Conservation (phyloP, 2,113 vertebrate genomes). For the Lepus americanus region DNA sequence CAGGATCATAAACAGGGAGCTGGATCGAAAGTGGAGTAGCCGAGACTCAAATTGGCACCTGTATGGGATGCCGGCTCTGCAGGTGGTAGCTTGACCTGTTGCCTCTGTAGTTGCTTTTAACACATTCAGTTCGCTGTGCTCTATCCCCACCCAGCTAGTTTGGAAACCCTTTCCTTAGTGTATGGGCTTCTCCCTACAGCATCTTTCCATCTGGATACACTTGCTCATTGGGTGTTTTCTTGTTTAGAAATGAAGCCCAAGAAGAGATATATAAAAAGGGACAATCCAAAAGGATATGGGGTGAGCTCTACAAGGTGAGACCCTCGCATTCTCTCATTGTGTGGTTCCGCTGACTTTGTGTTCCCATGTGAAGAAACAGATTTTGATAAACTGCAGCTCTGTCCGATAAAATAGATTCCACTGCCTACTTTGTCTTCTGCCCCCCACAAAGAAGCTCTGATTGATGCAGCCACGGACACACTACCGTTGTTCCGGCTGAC, state of each 20-base stretch:
- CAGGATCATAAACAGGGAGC: too few species aligned
- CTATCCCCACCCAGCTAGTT: not conserved
- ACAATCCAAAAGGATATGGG: constrained; percentile 98
- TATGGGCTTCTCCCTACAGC: not conserved
- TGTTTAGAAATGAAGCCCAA: constrained; percentile 92
- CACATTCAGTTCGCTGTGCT: not conserved
- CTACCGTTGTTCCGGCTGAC: constrained; percentile 52
- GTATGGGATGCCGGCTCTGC: too few species aligned
- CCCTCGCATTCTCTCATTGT: not conserved
- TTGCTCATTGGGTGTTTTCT: constrained; percentile 75
- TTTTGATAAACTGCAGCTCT: not conserved
- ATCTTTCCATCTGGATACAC: not conserved
- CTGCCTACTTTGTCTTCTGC: not conserved
- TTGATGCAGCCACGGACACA: not conserved
- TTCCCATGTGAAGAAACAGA: not conserved
- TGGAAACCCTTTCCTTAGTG: not conserved
- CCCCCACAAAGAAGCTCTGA: not conserved
- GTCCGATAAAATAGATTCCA: not conserved
- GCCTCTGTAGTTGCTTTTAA: not conserved
- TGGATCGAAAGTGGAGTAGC: too few species aligned
- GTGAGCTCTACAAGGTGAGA: constrained; percentile 97
- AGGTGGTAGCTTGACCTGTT: too few species aligned
- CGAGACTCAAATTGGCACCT: too few species aligned
- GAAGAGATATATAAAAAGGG: constrained; percentile 99
- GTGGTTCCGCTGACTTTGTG: not conserved